Evolutionary conservation across 2,888 invertebrate species (phyloP).

Genomic region (Amphipyra berbera): DNA sequence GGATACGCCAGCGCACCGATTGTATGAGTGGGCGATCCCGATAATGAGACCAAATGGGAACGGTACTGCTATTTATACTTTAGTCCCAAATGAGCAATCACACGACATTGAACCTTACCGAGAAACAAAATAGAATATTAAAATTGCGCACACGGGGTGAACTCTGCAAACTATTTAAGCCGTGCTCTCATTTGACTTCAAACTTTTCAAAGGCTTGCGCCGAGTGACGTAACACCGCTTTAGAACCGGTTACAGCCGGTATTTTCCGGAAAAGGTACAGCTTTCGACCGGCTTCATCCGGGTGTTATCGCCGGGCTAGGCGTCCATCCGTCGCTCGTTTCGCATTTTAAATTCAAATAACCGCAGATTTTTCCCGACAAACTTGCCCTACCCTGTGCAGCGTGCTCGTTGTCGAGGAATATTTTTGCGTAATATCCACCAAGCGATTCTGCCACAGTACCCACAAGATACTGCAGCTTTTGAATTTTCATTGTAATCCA

Average conservation of each 20-base stretch:
- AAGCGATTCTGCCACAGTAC: slow-evolving; percentile 54
- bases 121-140: slow-evolving; percentile 17
- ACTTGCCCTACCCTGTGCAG: slow-evolving; percentile 55
- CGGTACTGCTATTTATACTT: slow-evolving; percentile 27
- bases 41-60: slow-evolving; percentile 51
- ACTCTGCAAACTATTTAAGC: slow-evolving; percentile 36
- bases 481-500: slow-evolving; percentile 63
- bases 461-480: slow-evolving; percentile 55
- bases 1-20: slow-evolving; percentile 58
- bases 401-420: slow-evolving; percentile 67
- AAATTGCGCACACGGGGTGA: slow-evolving; percentile 13
- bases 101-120: neutral
- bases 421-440: slow-evolving; percentile 69
- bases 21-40: slow-evolving; percentile 55
- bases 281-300: slow-evolving; percentile 68
- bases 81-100: slow-evolving; percentile 1
- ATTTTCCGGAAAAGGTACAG: slow-evolving; percentile 71
- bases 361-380: slow-evolving; percentile 68
- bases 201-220: slow-evolving; percentile 63
- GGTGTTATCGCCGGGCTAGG: slow-evolving; percentile 69
- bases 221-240: slow-evolving; percentile 66
- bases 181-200: slow-evolving; percentile 56
- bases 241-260: slow-evolving; percentile 63
- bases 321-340: slow-evolving; percentile 67
- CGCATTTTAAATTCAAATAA: slow-evolving; percentile 79